phyloP scores from a whole-genome alignment of 1,140 invertebrate genomes.

The Sweltsa coloradensis region DNA sequence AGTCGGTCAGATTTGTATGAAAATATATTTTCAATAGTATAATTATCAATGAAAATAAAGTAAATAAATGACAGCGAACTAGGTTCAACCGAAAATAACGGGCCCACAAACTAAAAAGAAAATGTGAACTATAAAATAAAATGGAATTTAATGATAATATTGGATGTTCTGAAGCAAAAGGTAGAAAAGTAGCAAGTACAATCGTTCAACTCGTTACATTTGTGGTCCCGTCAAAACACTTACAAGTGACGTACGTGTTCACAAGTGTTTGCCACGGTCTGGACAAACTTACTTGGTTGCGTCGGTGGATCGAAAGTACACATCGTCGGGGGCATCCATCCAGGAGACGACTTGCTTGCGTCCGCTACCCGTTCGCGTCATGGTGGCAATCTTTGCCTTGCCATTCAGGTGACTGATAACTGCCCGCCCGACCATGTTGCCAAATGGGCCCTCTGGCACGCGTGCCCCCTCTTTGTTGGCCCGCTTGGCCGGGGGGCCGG shows the following conservation, averaged over 20 bases:
- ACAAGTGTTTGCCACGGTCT: neutral
- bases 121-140: too few relatives aligned
- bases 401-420: conserved; percentile 38
- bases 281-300: conserved; percentile 63
- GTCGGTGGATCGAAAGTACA: conserved; percentile 86
- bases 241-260: neutral
- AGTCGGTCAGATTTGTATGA: too few relatives aligned
- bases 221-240: neutral
- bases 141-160: neutral
- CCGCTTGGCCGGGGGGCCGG: conserved; percentile 45
- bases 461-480: conserved; percentile 52
- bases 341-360: conserved; percentile 89
- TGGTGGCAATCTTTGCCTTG: conserved; percentile 58
- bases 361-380: conserved; percentile 45
- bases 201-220: neutral
- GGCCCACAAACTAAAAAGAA: too few relatives aligned
- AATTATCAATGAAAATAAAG: too few relatives aligned
- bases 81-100: too few relatives aligned
- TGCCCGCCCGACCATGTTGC: conserved; percentile 20
- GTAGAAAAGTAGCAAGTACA: neutral
- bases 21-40: too few relatives aligned
- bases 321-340: conserved; percentile 96
- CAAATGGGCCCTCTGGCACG: conserved; percentile 25
- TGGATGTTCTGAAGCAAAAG: neutral
- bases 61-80: too few relatives aligned